Evolutionary conservation across 2,888 invertebrate genomes (phyloP), one percentile per base, ranked within the genome.

Genomic region (Furcula furcula): DNA sequence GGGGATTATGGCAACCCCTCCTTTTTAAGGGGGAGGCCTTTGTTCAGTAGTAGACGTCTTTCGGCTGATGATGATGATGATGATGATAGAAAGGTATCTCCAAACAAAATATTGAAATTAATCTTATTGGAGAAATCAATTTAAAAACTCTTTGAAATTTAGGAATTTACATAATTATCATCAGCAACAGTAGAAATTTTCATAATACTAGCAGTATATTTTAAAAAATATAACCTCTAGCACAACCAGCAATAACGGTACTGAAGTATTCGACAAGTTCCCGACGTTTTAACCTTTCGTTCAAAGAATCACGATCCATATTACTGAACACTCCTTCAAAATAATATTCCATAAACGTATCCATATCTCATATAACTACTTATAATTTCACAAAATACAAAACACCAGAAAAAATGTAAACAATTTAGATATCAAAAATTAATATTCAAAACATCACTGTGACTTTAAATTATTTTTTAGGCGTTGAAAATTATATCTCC

Each of bases 181-280:
- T n/a, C n/a, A n/a, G n/a, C n/a, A n/a, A n/a, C n/a, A n/a, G n/a
- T n/a, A n/a, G n/a, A n/a, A n/a, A n/a, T n/a, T n/a, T n/a, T n/a
- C n/a, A n/a, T n/a, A 18, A 5, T 6, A 7, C 7, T 18, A 6
- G 18, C 5, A 19, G 19, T 19, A 7, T 21, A 5, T 6, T 9
- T 21, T 4, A 21, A 21, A n/a, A 21, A 36, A 16, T 22, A 19
- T 10, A 40, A 90, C 91, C 91, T 90, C 79, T 85, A 5, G 91
- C 90, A 69, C 94, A 95, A 42, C 94, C 95, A 56, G 93, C 90
- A 50, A 96, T 95, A 29, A 95, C 91, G 10, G 95, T 92, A 63
- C 92, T 94, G 58, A 96, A 92, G 76, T 94, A 95, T 65, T 94
- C 92, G 32, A 95, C 93, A 30, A 95, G 84, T 59, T 93, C 91